Percentiles rank a stretch among this genome's conserved stretches.
Conservation (phyloP, 2,797 vertebrate species). For the Rachycentron canadum region DNA sequence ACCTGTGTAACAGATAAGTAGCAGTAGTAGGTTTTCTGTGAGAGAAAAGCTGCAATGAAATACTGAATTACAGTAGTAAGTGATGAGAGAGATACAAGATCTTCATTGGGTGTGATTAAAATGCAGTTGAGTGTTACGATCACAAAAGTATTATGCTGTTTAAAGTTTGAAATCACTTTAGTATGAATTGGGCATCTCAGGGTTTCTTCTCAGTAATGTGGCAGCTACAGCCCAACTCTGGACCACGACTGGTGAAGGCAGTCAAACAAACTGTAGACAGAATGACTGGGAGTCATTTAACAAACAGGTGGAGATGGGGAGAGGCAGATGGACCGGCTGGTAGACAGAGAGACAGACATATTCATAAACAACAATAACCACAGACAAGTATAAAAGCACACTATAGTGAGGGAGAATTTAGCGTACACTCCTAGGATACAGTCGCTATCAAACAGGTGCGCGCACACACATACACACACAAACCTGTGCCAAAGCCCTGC, state of each 20-base stretch:
- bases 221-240: conserved; percentile 32
- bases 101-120: conserved; percentile 31
- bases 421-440: conserved; percentile 40
- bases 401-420: conserved; percentile 55
- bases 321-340: conserved; percentile 53
- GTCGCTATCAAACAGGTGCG: conserved; percentile 64
- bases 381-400: conserved; percentile 44
- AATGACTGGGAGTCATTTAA: conserved; percentile 53
- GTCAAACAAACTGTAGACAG: conserved; percentile 31
- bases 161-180: conserved; percentile 9
- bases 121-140: conserved; percentile 6
- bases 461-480: conserved; percentile 29
- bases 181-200: conserved; percentile 6
- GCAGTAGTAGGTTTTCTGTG: conserved; percentile 16
- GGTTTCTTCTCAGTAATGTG: conserved; percentile 22
- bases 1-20: conserved; percentile 2
- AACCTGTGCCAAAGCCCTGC: conserved; percentile 66
- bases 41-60: conserved; percentile 1
- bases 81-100: no score
- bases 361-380: conserved; percentile 52
- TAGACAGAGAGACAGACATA: conserved; percentile 45
- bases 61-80: not conserved
- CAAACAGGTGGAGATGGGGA: conserved; percentile 51
- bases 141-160: conserved; percentile 6
- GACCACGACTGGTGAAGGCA: conserved; percentile 41